Evolutionary conservation across 2,113 vertebrate genomes (phyloP).

Genomic region (Casuarius casuarius): DNA sequence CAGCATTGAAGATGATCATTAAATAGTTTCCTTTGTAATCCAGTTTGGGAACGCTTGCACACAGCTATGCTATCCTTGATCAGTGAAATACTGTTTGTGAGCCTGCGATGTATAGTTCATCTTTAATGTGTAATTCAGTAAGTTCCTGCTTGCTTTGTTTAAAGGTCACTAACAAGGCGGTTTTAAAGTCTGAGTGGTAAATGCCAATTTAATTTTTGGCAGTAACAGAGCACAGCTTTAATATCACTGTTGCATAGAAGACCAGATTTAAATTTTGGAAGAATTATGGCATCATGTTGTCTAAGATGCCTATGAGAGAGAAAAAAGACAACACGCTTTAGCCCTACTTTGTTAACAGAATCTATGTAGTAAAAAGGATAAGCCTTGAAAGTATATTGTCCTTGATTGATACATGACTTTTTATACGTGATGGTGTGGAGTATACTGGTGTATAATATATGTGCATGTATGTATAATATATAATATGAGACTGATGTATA

Average conservation of each 20-base stretch:
- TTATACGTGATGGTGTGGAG: not conserved
- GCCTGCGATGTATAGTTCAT: not conserved
- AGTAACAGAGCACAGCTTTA: not conserved
- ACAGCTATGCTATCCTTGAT: not conserved
- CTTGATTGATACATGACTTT: not conserved
- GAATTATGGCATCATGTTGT: not conserved
- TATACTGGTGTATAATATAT: rapidly evolving
- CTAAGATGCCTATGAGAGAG: not conserved
- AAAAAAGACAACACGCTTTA: not conserved
- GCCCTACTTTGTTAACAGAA: not conserved
- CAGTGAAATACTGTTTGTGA: not conserved
- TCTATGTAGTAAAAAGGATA: not conserved
- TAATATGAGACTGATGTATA: not conserved
- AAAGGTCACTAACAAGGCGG: not conserved
- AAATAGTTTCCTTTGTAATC: not conserved
- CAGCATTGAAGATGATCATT: not conserved
- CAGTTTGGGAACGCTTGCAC: not conserved
- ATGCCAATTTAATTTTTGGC: not conserved
- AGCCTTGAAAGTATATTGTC: not conserved
- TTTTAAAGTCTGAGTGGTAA: not conserved
- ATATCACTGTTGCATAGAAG: not conserved
- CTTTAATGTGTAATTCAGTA: not conserved
- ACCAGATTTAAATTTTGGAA: not conserved
- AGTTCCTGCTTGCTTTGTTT: not conserved
- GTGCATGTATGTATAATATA: rapidly evolving